Conservation (phyloP, 2,113 vertebrate species). For the Oncorhynchus clarkii region DNA sequence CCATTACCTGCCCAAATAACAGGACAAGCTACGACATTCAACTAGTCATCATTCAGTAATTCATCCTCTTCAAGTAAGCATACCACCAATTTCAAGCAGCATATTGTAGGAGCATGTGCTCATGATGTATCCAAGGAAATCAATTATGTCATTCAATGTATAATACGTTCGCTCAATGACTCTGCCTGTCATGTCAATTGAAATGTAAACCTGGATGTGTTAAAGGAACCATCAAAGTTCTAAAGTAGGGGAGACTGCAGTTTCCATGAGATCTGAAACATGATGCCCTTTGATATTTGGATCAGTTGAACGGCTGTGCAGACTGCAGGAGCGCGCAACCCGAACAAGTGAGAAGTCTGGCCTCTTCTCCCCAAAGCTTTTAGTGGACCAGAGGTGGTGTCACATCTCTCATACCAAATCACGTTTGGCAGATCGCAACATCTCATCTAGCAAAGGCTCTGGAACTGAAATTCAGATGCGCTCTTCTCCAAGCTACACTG, state of each 20-base stretch:
- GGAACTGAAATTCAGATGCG: not conserved
- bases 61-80: too few relatives aligned
- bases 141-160: too few relatives aligned
- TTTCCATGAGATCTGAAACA: constrained; percentile 28
- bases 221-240: too few relatives aligned
- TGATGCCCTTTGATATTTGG: not conserved
- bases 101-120: too few relatives aligned
- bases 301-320: not conserved
- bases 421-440: constrained; percentile 37
- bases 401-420: constrained; percentile 42
- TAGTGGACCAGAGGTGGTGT: constrained; percentile 51
- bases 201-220: too few relatives aligned
- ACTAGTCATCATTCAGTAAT: too few relatives aligned
- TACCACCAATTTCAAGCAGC: too few relatives aligned
- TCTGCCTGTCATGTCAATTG: too few relatives aligned
- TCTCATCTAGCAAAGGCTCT: constrained; percentile 32
- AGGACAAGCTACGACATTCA: too few relatives aligned
- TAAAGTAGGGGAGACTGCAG: not conserved
- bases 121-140: too few relatives aligned
- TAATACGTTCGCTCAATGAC: too few relatives aligned
- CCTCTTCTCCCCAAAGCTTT: not conserved
- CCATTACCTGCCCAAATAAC: too few relatives aligned
- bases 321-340: constrained; percentile 2
- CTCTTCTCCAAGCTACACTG: not conserved
- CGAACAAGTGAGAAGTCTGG: constrained; percentile 22